Conservation (phyloP, 2,888 invertebrate species). For the Cepaea hortensis region DNA sequence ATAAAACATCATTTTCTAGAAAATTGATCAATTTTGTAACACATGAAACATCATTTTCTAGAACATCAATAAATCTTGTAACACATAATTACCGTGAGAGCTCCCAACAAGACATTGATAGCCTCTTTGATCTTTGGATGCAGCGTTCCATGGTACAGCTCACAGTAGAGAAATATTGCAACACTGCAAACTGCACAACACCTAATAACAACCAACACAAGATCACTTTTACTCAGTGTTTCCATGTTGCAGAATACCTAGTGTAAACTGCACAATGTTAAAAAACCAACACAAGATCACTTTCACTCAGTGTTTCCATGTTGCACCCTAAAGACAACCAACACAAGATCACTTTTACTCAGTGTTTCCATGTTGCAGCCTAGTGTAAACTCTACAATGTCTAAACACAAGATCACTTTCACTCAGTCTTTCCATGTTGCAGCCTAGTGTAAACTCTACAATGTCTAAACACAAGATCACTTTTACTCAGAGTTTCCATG, state of each 20-base stretch:
- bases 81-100: conserved; percentile 81
- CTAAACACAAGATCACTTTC: conserved; percentile 57
- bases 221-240: background rate
- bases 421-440: background rate
- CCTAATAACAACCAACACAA: conserved; percentile 57
- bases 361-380: too few species aligned
- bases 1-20: too few species aligned
- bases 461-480: too few species aligned
- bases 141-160: conserved; percentile 80
- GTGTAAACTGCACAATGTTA: too few species aligned
- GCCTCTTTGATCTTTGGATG: conserved; percentile 84
- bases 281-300: too few species aligned
- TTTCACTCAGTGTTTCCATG: background rate
- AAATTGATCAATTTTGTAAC: too few species aligned
- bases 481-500: background rate
- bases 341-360: background rate
- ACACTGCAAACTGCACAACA: conserved; percentile 90
- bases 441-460: too few species aligned
- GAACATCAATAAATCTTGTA: background rate
- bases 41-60: too few species aligned
- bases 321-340: background rate
- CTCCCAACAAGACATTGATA: conserved; percentile 82
- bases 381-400: conserved; percentile 87
- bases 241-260: background rate
- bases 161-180: conserved; percentile 85